Base-by-base conservation (phyloP, 1,140 invertebrate genomes). In the Tetranychus urticae region DNA sequence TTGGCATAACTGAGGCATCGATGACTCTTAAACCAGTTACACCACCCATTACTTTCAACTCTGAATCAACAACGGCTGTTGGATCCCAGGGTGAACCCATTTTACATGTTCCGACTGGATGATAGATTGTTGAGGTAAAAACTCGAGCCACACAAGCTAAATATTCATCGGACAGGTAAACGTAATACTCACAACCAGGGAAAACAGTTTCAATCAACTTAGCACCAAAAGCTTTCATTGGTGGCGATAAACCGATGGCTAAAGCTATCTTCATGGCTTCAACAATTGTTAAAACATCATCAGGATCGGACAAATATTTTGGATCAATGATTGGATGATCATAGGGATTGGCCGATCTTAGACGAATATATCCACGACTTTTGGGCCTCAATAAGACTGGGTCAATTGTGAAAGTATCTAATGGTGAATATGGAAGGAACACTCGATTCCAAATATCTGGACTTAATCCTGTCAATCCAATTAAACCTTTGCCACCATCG, bases 1-100 rank as follows among this genome's bases (percentile, higher is more conserved):
- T 68, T 0, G 85, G 84, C 80, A 86, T 85, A n/a, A 86, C 75
- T 33, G 83, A 85, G 0, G 82, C 83, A 69, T 88, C 85, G 1
- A 82, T 81, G 12, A 67, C 66, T 13, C 66, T n/a, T 12, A 67
- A 52, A 58, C 61, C 61, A 23, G n/a, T 33, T 3, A 66, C 59
- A 61, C 64, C 64, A 1, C 39, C 39, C n/a, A 55, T 33, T 1
- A 66, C 66, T 23, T 63, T 31, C 8, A 86, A 71, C 61, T 0
- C 84, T 79, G 1, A 85, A 81, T 35, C 83, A 12, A 81, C 77
- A 36, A 81, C 80, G 60, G 72, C 74, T 65, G 66, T 71, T 12
- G 77, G 73, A 62, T 81, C 76, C 12, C 72, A 68, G 54, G 74
- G 69, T 58, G 71, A 61, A 3, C 82, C 83, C 76, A 86, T 83